A percentile compares a stretch with the other conserved stretches of the same genome.
Evolutionary conservation across 1,140 invertebrate species (phyloP).

Genomic region (Calosoma granatense): DNA sequence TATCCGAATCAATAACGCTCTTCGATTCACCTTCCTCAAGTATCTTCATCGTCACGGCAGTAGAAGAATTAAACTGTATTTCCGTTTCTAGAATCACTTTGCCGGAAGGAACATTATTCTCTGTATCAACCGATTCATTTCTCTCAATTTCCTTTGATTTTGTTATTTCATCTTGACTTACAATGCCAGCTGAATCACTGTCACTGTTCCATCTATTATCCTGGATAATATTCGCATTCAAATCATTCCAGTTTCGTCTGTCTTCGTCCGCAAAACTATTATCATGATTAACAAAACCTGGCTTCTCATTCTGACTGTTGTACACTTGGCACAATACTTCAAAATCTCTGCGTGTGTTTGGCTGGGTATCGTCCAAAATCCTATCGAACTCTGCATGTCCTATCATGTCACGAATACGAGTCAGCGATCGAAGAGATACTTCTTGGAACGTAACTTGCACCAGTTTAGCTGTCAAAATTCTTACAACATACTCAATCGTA

Average conservation of each 20-base stretch:
- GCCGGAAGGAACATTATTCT: constrained; percentile 22
- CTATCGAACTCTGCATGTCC: constrained; percentile 51
- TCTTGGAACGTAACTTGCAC: constrained; percentile 56
- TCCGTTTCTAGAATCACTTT: constrained; percentile 69
- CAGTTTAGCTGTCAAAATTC: constrained; percentile 51
- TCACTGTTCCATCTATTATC: constrained; percentile 23
- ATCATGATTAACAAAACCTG: constrained; percentile 11
- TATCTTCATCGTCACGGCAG: constrained; percentile 69
- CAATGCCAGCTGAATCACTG: constrained; percentile 22
- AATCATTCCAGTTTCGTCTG: constrained; percentile 20
- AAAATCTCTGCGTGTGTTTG: constrained; percentile 51
- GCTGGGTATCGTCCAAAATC: constrained; percentile 37
- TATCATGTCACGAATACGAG: constrained; percentile 53
- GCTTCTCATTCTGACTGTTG: constrained; percentile 24
- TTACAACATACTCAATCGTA: constrained; percentile 33
- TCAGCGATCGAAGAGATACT: constrained; percentile 51
- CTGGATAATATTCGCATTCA: constrained; percentile 19
- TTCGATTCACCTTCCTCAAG: constrained; percentile 48
- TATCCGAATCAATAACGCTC: constrained; percentile 32
- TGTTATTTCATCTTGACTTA: constrained; percentile 22
- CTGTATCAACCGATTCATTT: constrained; percentile 9
- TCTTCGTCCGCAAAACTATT: constrained; percentile 10
- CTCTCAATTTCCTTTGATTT: constrained; percentile 6
- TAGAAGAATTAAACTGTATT: constrained; percentile 65
- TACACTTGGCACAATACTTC: constrained; percentile 56